phyloP scores from a whole-genome alignment of 2,888 invertebrate species.

The Napeogenes inachia region DNA sequence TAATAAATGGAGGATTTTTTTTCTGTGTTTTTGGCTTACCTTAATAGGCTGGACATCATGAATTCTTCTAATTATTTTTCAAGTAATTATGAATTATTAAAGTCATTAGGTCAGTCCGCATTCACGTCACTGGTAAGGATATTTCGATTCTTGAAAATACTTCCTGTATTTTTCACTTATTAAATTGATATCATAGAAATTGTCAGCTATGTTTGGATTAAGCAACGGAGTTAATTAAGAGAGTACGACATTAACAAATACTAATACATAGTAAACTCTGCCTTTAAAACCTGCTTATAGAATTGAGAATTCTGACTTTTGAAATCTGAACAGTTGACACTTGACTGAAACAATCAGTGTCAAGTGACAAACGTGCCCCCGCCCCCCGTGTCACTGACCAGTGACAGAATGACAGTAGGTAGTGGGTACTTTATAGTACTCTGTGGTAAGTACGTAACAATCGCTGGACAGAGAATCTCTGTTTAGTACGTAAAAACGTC shows the following conservation, averaged over 20 bases:
- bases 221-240: conserved; percentile 31
- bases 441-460: too few relatives aligned
- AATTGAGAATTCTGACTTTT: conserved; percentile 10
- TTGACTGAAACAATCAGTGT: too few relatives aligned
- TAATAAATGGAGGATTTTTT: conserved; percentile 1
- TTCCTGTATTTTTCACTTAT: conserved; percentile 26
- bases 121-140: neutral
- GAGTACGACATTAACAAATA: conserved; percentile 26
- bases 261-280: conserved; percentile 14
- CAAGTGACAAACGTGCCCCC: too few relatives aligned
- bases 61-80: conserved; percentile 6
- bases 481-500: too few relatives aligned
- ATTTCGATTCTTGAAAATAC: neutral
- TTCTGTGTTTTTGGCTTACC: conserved; percentile 17
- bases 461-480: too few relatives aligned
- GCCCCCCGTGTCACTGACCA: too few relatives aligned
- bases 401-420: too few relatives aligned
- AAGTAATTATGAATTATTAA: neutral
- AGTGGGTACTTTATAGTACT: too few relatives aligned
- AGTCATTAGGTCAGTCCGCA: too few relatives aligned
- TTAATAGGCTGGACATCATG: conserved; percentile 22
- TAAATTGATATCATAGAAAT: conserved; percentile 28
- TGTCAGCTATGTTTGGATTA: conserved; percentile 12
- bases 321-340: conserved; percentile 5
- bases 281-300: neutral